Base-by-base conservation (phyloP, 1,140 invertebrate genomes). In the Trichomalopsis sarcophagae region DNA sequence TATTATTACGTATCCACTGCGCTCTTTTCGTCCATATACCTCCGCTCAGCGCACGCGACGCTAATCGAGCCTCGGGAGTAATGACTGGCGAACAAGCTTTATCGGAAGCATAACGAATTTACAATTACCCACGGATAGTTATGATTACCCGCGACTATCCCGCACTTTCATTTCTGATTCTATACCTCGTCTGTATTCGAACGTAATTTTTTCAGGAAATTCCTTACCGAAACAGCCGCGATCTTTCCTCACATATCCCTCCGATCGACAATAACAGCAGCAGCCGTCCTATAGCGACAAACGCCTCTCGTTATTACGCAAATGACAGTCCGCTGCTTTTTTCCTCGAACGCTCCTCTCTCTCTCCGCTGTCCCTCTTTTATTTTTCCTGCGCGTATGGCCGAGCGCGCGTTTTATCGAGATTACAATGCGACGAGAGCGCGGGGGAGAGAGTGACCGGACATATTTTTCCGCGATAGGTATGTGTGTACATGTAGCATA, bases 31-130 rank as follows among this genome's bases (percentile, higher is more conserved):
- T 7, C 17, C 0, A 55, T 55, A 17, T 13, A 55, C 50, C 17
- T 69, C 27, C 27, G 27, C 27, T 27, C 27, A 27, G n/a, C 13
- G 27, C 68, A 10, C 27, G 23, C 7, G 68, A 1, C 9, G 68
- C 68, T 71, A 71, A 71, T 71, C 23, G 68, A 30, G 68, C 23
- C 30, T 71, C 14, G 23, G 10, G 88, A 89, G 88, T 91, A 92
- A 92, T 92, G 89, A 92, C 88, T 91, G 85, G 90, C 89, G 88
- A 92, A 91, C 90, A 90, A 90, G 87, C 89, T 91, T 91, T 91
- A 91, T 91, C 88, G 91, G 89, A 89, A 87, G 89, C 91, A 89
- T 91, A 91, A 91, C 92, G 87, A 92, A 92, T 92, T 90, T 91
- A 89, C 91, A 91, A 91, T 93, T 91, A 91, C 55, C 91, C 89